phyloP scores from a whole-genome alignment of 64 coral and sea anemone species.

The Montipora cactus region DNA sequence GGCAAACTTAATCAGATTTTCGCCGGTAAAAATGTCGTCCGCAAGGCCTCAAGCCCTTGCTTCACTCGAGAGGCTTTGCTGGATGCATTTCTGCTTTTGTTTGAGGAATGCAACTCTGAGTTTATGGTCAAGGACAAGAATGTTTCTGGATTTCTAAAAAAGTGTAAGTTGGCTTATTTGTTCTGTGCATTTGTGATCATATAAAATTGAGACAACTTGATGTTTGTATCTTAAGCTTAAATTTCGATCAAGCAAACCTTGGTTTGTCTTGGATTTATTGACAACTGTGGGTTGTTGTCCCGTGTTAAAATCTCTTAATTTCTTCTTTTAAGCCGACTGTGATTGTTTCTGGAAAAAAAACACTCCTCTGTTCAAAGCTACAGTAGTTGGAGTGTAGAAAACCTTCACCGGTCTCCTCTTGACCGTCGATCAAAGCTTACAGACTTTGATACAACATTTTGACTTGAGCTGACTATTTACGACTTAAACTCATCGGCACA shows the following conservation, averaged over 20 bases:
- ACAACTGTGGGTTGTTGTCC: too few relatives aligned
- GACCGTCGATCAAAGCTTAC: too few relatives aligned
- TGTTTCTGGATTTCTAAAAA: slow-evolving; percentile 89
- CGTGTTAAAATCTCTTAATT: too few relatives aligned
- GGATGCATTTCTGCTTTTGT: slow-evolving; percentile 94
- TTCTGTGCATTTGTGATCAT: neutral
- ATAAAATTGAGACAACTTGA: neutral
- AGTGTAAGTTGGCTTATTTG: slow-evolving; percentile 73
- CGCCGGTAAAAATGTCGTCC: slow-evolving; percentile 75
- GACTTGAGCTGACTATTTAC: too few relatives aligned
- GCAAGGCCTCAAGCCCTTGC: slow-evolving; percentile 3
- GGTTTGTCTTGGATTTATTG: neutral
- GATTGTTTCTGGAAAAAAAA: too few relatives aligned
- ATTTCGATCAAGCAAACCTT: neutral
- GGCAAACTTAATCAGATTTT: slow-evolving; percentile 92
- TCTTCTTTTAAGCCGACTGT: too few relatives aligned
- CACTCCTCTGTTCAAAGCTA: too few relatives aligned
- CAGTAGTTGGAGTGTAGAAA: too few relatives aligned
- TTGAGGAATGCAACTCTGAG: slow-evolving; percentile 92
- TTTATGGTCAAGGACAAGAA: slow-evolving; percentile 93
- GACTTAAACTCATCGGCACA: too few relatives aligned
- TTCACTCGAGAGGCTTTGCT: slow-evolving; percentile 86
- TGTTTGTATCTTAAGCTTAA: neutral
- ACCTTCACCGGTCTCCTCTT: too few relatives aligned
- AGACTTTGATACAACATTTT: too few relatives aligned